Evolutionary conservation across 2,113 vertebrate species (phyloP), one percentile per base, ranked within the genome.

Genomic region (Accipiter virgatus): DNA sequence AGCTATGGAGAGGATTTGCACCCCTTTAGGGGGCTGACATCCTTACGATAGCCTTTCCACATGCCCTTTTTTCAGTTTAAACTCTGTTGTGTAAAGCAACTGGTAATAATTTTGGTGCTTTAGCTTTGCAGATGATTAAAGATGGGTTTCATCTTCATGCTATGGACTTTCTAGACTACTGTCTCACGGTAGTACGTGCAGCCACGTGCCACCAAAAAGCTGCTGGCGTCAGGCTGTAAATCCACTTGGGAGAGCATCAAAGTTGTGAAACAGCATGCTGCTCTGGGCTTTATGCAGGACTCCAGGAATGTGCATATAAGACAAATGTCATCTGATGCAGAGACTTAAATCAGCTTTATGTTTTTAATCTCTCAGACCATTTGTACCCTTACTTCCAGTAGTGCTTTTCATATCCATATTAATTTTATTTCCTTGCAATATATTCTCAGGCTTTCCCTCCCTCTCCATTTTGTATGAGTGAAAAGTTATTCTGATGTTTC

Each of bases 41-140:
- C 83, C 27, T 22, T 59, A 65, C 0, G 2, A 6, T 4, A 75
- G 47, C 34, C 36, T 73, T 72, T 88, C 67, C 27, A 38, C 7
- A 0, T 1, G 0, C 16, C 47, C n/a, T 26, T 63, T 62, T 62
- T 40, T 23, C n/a, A 95, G 19, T 8, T 72, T 80, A 42, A 79
- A n/a, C 11, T 9, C 43, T 42, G 15, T 38, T 53, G 11, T 34
- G 22, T 38, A 71, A 29, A 82, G 61, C 14, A 82, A 50, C 36
- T 40, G 36, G 52, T 71, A 58, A 61, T 27, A 23, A 81, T 73
- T 83, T 26, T 13, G 43, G 71, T 82, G 63, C 58, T 68, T 65
- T 90, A 92, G 90, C 93, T 96, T 96, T 96, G 95, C 92, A 94
- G 85, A 90, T 88, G 53, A 58, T 80, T 66, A 19, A 68, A 86